Conservation (phyloP, 2,797 vertebrate species). For the Gymnodraco acuticeps region DNA sequence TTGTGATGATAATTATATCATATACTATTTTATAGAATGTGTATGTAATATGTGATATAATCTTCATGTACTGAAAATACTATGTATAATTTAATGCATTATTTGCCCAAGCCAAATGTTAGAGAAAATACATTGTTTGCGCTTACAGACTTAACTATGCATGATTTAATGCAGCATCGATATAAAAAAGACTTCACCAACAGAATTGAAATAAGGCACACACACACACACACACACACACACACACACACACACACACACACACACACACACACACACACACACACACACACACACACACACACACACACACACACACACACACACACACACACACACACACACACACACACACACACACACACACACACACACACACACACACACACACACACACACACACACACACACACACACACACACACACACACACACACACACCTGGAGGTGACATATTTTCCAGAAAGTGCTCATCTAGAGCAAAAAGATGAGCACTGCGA, state of each 20-base stretch:
- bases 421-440: slow-evolving; percentile 15
- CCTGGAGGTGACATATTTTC: slow-evolving; percentile 21
- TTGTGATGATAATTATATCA: background rate
- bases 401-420: background rate
- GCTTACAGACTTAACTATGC: background rate
- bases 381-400: background rate
- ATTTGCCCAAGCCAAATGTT: background rate
- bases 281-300: too few species aligned
- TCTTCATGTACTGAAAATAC: background rate
- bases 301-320: too few species aligned
- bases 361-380: background rate
- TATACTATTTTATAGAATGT: background rate
- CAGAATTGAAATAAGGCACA: background rate
- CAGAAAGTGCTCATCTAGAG: slow-evolving; percentile 28
- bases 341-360: too few species aligned
- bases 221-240: background rate
- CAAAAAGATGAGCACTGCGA: background rate
- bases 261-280: too few species aligned
- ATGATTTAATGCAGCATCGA: background rate
- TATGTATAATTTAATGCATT: background rate
- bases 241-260: background rate
- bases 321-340: too few species aligned
- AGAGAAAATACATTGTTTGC: background rate
- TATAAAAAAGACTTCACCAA: background rate
- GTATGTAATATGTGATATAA: background rate